A percentile compares a stretch with the other conserved stretches of the same genome.
phyloP scores from a whole-genome alignment of 2,888 invertebrate genomes.

The Trachelus troglodyta region DNA sequence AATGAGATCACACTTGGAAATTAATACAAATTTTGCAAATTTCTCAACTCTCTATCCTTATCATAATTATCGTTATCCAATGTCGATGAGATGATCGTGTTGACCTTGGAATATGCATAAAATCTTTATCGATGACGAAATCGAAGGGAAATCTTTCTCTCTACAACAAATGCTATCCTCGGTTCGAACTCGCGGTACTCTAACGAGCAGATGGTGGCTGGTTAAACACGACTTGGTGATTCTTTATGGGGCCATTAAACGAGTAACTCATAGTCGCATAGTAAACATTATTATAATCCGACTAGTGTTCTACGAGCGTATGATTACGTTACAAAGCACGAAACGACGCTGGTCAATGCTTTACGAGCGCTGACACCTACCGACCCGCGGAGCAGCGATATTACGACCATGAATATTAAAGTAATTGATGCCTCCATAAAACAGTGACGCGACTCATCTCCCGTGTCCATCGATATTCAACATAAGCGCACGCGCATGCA shows the following conservation, averaged over 20 bases:
- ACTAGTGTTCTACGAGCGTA: conserved; percentile 33
- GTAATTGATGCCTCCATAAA: conserved; percentile 61
- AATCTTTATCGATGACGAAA: background rate
- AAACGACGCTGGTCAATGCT: conserved; percentile 33
- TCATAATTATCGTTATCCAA: background rate
- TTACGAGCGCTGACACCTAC: conserved; percentile 56
- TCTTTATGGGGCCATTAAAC: conserved; percentile 56
- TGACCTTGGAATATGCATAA: background rate
- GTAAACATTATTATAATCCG: conserved; percentile 57
- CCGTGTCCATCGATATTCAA: conserved; percentile 44
- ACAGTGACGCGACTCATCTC: conserved; percentile 42
- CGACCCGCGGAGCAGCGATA: conserved; percentile 40
- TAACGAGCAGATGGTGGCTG: conserved; percentile 50
- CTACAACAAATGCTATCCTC: background rate
- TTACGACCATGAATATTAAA: conserved; percentile 58
- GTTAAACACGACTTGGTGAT: conserved; percentile 48
- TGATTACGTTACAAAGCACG: conserved; percentile 45
- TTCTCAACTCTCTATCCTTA: background rate
- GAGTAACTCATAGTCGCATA: conserved; percentile 45
- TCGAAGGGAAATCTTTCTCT: background rate
- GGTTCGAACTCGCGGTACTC: conserved; percentile 14
- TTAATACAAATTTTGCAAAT: background rate
- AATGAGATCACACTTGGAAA: background rate
- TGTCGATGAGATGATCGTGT: background rate
- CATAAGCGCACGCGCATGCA: background rate